phyloP scores from a whole-genome alignment of 2,113 vertebrate species.

The Amphiprion ocellaris region DNA sequence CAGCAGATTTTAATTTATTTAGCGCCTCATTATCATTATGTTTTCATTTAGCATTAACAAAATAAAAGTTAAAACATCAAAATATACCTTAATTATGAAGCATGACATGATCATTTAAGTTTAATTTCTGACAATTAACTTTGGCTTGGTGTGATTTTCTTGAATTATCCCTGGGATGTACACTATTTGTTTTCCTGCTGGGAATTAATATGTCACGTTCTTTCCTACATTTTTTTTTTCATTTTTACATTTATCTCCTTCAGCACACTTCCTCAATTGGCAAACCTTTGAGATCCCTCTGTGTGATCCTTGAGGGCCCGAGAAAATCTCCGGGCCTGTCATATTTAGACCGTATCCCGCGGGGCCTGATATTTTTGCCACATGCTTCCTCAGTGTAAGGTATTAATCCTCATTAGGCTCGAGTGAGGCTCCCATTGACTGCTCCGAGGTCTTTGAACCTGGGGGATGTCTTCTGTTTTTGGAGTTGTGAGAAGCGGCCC shows the following conservation, averaged over 20 bases:
- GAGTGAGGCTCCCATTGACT: conserved; percentile 79
- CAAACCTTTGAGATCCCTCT: conserved; percentile 64
- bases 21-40: too few relatives aligned
- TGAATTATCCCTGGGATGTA: too few relatives aligned
- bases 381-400: conserved; percentile 64
- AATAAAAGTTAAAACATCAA: too few relatives aligned
- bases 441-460: conserved; percentile 74
- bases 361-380: conserved; percentile 80
- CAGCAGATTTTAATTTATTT: too few relatives aligned
- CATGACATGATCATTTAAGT: too few relatives aligned
- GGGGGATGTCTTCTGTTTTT: conserved; percentile 59
- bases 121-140: too few relatives aligned
- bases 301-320: conserved; percentile 62
- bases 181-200: neutral
- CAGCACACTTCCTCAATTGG: conserved; percentile 14
- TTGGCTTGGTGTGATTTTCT: neutral
- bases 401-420: conserved; percentile 85
- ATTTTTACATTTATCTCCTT: neutral
- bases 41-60: too few relatives aligned
- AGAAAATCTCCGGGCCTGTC: conserved; percentile 68
- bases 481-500: conserved; percentile 54
- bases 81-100: too few relatives aligned
- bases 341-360: conserved; percentile 75
- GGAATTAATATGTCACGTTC: neutral
- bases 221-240: conserved; percentile 1